Evolutionary conservation across 2,888 invertebrate species (phyloP), one percentile per base, ranked within the genome.

Genomic region (Cinara cedri): DNA sequence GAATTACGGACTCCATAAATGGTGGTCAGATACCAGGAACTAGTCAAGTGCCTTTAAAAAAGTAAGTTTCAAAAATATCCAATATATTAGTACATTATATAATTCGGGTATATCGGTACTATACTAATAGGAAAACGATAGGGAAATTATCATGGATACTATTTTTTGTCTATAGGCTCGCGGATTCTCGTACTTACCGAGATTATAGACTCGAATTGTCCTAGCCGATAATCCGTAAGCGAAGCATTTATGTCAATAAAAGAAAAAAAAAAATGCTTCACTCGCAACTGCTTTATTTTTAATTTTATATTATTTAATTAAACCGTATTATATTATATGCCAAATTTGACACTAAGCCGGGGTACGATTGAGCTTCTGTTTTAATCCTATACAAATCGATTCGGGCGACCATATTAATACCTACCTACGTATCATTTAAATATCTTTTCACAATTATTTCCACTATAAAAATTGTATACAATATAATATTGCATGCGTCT

Each of bases 31-130:
- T 89, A 87, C 90, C 91, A 87, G 90, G 92, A 90, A 93, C 94
- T 92, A 95, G 95, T 91, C 94, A 94, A 92, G 94, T 96, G 93
- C 95, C 95, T 94, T 94, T 95, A 91, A 96, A 96, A 91, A 96
- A 95, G 96, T 96, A 89, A 95, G 95, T 92, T 71, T n/a, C 42
- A 51, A 10, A 34, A 9, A 65, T 8, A 24, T 4, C 9, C 16
- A 44, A n/a, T 11, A n/a, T 26, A 1, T 13, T 21, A 60, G 13
- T 8, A 11, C 16, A 14, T n/a, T 13, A 19, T 3, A 44, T 13
- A 19, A 66, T 26, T 8, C 26, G 49, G 49, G 24, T 49, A 24
- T 14, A 44, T 44, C 11, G 63, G 13, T 62, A 26, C n/a, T n/a
- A n/a, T n/a, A n/a, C n/a, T n/a, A n/a, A n/a, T n/a, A 13, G 19